Evolutionary conservation across 2,888 invertebrate genomes (phyloP).

Genomic region (Eupithecia abbreviata): DNA sequence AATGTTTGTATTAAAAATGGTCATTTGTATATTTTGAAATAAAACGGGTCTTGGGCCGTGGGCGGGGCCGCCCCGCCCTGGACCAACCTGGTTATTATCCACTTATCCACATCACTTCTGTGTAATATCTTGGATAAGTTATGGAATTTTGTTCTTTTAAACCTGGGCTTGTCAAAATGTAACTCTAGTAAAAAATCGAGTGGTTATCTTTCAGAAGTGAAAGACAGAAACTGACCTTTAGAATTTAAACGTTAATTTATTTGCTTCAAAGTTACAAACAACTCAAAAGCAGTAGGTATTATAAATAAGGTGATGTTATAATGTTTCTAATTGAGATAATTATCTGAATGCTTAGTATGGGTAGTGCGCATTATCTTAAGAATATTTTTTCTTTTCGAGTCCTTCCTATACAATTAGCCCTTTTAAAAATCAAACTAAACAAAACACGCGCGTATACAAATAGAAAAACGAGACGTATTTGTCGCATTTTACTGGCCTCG

Average conservation of each 20-base stretch:
- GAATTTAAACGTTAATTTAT: not conserved
- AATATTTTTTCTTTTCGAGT: too few species aligned
- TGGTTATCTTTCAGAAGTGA: not conserved
- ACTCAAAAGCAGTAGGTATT: not conserved
- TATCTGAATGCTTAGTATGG: not conserved
- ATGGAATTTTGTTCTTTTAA: constrained; percentile 21
- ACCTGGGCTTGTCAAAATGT: constrained; percentile 13
- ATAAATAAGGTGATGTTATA: not conserved
- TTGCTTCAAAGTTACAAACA: not conserved
- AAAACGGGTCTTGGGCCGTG: constrained; percentile 63
- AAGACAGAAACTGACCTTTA: not conserved
- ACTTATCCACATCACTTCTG: constrained; percentile 82
- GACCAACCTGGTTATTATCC: constrained; percentile 75
- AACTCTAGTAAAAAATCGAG: not conserved
- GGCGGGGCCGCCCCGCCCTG: constrained; percentile 75
- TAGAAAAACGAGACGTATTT: too few species aligned
- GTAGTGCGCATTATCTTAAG: too few species aligned
- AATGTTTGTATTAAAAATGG: constrained; percentile 43
- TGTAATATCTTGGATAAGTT: constrained; percentile 57
- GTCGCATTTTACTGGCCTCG: too few species aligned
- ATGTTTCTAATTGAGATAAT: not conserved
- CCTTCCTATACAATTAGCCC: too few species aligned
- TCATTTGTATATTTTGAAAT: constrained; percentile 39
- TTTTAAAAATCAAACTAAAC: too few species aligned
- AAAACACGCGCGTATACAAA: too few species aligned